Evolutionary conservation across 2,113 vertebrate genomes (phyloP).

Genomic region (Lophura nycthemera): DNA sequence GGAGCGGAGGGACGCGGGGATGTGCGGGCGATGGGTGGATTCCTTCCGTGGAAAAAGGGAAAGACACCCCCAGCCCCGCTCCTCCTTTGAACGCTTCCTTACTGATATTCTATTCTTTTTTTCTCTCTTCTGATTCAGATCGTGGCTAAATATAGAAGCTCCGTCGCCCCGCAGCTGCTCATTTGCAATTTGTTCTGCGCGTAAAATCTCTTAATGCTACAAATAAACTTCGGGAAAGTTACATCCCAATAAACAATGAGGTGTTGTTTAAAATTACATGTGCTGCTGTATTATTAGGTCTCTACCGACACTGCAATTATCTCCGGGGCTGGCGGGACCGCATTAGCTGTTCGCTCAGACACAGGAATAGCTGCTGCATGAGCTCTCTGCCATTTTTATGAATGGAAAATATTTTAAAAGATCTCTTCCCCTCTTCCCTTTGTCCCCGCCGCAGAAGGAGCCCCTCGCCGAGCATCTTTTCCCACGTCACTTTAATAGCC

Average conservation of each 20-base stretch:
- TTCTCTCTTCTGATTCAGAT: constrained; percentile 36
- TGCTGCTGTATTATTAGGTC: constrained; percentile 69
- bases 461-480: not conserved
- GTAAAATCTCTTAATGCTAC: constrained; percentile 68
- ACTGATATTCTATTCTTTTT: constrained; percentile 6
- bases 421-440: constrained; percentile 43
- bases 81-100: constrained; percentile 55
- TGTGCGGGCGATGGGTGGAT: not conserved
- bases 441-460: constrained; percentile 19
- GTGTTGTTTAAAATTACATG: constrained; percentile 73
- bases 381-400: constrained; percentile 59
- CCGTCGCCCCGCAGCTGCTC: constrained; percentile 54
- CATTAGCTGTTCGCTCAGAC: constrained; percentile 47
- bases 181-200: constrained; percentile 55
- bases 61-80: constrained; percentile 34
- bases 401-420: constrained; percentile 67
- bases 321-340: constrained; percentile 68
- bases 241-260: constrained; percentile 74
- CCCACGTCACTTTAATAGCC: constrained; percentile 35
- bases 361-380: constrained; percentile 45
- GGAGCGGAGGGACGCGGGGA: constrained; percentile 32
- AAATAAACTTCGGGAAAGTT: constrained; percentile 77
- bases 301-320: constrained; percentile 67
- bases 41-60: constrained; percentile 18
- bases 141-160: constrained; percentile 52